Conservation (phyloP, 2,888 invertebrate genomes). For the Eucera pruinosa region DNA sequence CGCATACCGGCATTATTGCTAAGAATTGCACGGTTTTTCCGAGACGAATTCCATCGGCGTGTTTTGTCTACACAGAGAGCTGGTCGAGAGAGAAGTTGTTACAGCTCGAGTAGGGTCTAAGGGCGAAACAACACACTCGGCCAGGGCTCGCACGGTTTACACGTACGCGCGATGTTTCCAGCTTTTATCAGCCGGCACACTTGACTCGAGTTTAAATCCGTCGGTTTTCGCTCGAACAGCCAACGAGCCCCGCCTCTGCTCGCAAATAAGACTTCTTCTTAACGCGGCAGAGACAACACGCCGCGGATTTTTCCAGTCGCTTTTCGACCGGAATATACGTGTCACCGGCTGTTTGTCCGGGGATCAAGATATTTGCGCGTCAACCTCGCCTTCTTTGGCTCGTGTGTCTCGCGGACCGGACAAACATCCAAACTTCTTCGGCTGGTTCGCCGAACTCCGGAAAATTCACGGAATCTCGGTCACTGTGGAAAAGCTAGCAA, state of each 20-base stretch:
- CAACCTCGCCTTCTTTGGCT: conserved; percentile 45
- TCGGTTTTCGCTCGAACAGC: conserved; percentile 68
- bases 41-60: conserved; percentile 27
- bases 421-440: conserved; percentile 45
- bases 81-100: conserved; percentile 63
- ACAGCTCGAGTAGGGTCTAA: conserved; percentile 62
- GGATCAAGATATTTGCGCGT: conserved; percentile 74
- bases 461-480: background rate
- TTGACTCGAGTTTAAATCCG: conserved; percentile 78
- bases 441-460: background rate
- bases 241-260: conserved; percentile 51
- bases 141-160: conserved; percentile 62
- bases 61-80: conserved; percentile 56
- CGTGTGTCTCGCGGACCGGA: conserved; percentile 46
- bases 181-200: conserved; percentile 78
- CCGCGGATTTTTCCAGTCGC: conserved; percentile 62
- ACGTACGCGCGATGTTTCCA: conserved; percentile 73
- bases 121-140: conserved; percentile 65
- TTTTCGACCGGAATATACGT: conserved; percentile 64
- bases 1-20: too few relatives aligned
- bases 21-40: conserved; percentile 15
- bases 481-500: background rate
- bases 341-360: conserved; percentile 72
- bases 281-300: conserved; percentile 61
- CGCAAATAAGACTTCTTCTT: conserved; percentile 68